Base-by-base conservation (phyloP, 1,140 invertebrate species). In the Caerostris darwini region DNA sequence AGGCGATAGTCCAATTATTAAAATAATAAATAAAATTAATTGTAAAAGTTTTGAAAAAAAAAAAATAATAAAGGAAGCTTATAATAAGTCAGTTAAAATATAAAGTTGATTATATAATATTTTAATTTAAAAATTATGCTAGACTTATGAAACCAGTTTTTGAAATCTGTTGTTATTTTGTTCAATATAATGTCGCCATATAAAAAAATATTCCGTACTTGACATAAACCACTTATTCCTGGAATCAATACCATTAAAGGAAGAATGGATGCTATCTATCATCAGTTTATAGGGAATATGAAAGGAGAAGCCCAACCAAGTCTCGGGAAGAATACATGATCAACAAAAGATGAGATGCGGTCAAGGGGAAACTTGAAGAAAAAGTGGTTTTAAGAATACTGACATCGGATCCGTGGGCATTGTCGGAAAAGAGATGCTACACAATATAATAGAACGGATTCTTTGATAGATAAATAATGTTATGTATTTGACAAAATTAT, bases 201-300 rank as follows among this genome's bases (percentile, higher is more conserved):
- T 34, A 8, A 19, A n/a, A 59, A 58, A 4, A 19, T 17, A 14
- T 77, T n/a, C 6, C 58, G n/a, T 17, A 12, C 10, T 12, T n/a
- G 88, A 90, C 88, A 54, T 57, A 90, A 19, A 50, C 88, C 88
- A 90, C 19, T 90, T 77, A 3, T 10, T 17, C 56, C 7, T 4
- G 6, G n/a, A 71, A 56, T 57, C 34, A 50, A 61, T 19, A 19
- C 4, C 8, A 71, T 69, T 90, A 90, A 69, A 50, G 67, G 53
- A 17, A 77, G 34, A 90, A 67, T 90, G 59, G 34, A 59, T 57
- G n/a, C 88, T 19, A 90, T 90, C 88, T 90, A 90, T 90, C 67
- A 69, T 53, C 34, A 90, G 88, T 90, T 90, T 90, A 77, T 69
- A 77, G 12, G n/a, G 64, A 90, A 90, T 90, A 90, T 71, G 56